Percentiles rank a stretch among this genome's conserved stretches.
phyloP scores from a whole-genome alignment of 2,797 vertebrate species.

The Acanthurus leucopareius region DNA sequence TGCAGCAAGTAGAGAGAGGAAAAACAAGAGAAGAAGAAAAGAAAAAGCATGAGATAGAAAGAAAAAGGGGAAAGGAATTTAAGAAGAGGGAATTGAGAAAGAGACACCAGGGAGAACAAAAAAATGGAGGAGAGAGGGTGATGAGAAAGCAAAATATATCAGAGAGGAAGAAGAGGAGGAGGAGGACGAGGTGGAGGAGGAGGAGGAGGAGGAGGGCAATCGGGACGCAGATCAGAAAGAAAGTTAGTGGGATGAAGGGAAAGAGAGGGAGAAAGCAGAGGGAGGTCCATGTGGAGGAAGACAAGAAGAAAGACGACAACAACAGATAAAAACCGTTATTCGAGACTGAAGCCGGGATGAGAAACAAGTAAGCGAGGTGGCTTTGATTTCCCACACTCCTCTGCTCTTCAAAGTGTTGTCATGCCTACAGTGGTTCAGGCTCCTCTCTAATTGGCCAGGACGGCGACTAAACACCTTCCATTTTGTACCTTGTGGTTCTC shows the following conservation, averaged over 20 bases:
- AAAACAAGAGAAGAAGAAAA: not conserved
- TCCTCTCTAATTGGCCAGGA: slow-evolving; percentile 63
- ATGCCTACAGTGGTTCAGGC: slow-evolving; percentile 57
- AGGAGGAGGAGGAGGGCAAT: slow-evolving; percentile 38
- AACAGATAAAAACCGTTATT: slow-evolving; percentile 49
- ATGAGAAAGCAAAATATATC: slow-evolving; percentile 46
- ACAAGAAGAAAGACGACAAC: slow-evolving; percentile 36
- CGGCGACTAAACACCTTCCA: slow-evolving; percentile 61
- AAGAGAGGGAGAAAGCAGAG: slow-evolving; percentile 19
- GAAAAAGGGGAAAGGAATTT: not conserved
- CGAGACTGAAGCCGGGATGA: slow-evolving; percentile 45
- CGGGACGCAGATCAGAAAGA: slow-evolving; percentile 63
- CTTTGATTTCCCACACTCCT: slow-evolving; percentile 73
- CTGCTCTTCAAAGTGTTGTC: slow-evolving; percentile 73
- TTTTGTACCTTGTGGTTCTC: slow-evolving; percentile 54
- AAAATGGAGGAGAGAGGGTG: slow-evolving; percentile 21
- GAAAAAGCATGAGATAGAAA: not conserved
- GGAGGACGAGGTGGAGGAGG: slow-evolving; percentile 19
- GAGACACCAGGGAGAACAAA: slow-evolving; percentile 31
- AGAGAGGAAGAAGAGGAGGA: slow-evolving; percentile 8
- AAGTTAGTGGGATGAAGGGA: slow-evolving; percentile 53
- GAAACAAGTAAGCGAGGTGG: slow-evolving; percentile 37
- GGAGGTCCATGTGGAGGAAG: slow-evolving; percentile 47
- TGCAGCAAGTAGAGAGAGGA: not conserved
- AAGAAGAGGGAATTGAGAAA: slow-evolving; percentile 20